Base-by-base conservation (phyloP, 2,888 invertebrate species). In the Tigriopus californicus region DNA sequence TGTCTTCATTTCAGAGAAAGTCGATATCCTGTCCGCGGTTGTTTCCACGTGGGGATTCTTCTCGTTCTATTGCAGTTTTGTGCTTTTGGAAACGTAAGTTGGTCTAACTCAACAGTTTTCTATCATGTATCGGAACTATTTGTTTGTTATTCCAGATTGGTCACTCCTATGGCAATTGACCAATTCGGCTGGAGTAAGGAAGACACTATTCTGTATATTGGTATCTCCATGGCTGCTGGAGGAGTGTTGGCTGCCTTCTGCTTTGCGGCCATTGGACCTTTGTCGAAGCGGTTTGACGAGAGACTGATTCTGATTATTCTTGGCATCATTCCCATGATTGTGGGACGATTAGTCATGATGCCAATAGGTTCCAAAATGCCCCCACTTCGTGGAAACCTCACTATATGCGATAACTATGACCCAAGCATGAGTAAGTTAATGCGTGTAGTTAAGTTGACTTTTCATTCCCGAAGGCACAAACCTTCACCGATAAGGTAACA, bases 181-280 rank as follows among this genome's bases (percentile, higher is more conserved):
- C 86, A 87, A 73, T 87, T 88, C 71, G 88, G 81, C 40, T 88
- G 87, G 87, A 78, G 79, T 61, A 82, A 85, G 72, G 72, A 75
- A 55, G 78, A 83, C 68, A 81, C 88, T 12, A 72, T 88, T 42
- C 79, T 80, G 70, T 82, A 86, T 69, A 83, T 88, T 80, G 88
- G 88, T 53, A 75, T 85, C 60, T 73, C 87, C 61, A 83, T 89
- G 82, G 81, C 83, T 54, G 77, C 79, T 40, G 87, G 87, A 44
- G 87, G 83, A 0, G 71, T 85, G n/a, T 72, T 85, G 49, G 83
- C 87, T 0, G 80, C 85, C 64, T 67, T 77, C 46, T 80, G 83
- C 12, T 88, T 88, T 61, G 64, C 66, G 48, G 61, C 65, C 6
- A 84, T 87, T 62, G 76, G 77, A 20, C 81, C 82, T 10, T 73